Base-by-base conservation (phyloP, 2,888 invertebrate genomes). In the Drosophila nr. medialis region DNA sequence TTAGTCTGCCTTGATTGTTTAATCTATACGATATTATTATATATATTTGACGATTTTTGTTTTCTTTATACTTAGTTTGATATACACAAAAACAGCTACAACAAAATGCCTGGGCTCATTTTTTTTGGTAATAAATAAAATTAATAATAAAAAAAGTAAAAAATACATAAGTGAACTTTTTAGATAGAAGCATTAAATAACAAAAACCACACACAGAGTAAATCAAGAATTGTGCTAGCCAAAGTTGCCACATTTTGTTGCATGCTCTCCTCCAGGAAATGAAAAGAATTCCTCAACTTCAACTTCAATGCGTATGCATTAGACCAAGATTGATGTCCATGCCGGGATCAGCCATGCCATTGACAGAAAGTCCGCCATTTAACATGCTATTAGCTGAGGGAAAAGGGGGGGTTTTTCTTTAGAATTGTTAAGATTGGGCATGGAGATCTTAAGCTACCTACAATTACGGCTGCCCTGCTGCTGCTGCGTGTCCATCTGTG, bases 331-430 rank as follows among this genome's bases (percentile, higher is more conserved):
- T 94, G 64, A 95, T 95, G 89, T 96, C 96, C 95, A 96, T 95
- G 29, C 96, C 94, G 71, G 95, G 95, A 92, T 96, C 96, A 27
- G 95, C 95, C 48, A 96, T 93, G 62, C 96, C 96, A 90, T 96
- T 96, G 29, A 96, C 95, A 29, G 95, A 95, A 93, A 96, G 95
- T 66, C 96, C 96, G 90, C 96, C 96, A 91, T 96, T 96, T 34
- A 96, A 95, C 95, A 96, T 95, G 91, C 95, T 96, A 65, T 95
- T 95, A 78, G 95, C 96, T 89, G 45, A 66, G 48, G 11, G 94
- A 30, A 29, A 27, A 11, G 38, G 59, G 56, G 11, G 21, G 2
- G 13, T 24, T 64, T 51, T 27, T 24, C 24, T 45, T 45, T 34
- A 21, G 27, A 24, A 40, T 18, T n/a, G 34, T 36, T 13, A 27